These are phyloP conservation scores for Anaspis maculata DNA, from an alignment of 2,888 invertebrate genomes.

Conservation along the genomic window DNA sequence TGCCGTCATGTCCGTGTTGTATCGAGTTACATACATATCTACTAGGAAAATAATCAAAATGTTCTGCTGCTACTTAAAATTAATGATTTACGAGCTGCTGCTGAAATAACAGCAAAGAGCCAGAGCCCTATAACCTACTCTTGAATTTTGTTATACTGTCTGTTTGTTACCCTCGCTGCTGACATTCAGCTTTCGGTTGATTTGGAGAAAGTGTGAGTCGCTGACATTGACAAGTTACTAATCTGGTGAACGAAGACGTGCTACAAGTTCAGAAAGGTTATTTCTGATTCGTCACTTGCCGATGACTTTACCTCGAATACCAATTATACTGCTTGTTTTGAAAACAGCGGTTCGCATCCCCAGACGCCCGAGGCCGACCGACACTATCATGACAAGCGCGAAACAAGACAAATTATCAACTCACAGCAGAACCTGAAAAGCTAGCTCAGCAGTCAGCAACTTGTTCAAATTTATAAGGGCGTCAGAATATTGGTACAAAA, in stretches of 20 bases:
- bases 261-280: slow-evolving; percentile 18
- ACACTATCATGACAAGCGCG: slow-evolving; percentile 21
- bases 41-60: slow-evolving; percentile 10
- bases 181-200: too few relatives aligned
- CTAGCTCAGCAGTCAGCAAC: too few relatives aligned
- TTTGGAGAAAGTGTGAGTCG: slow-evolving; percentile 5
- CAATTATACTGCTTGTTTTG: slow-evolving; percentile 21
- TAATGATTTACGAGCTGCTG: slow-evolving; percentile 5
- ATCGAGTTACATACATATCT: slow-evolving; percentile 4
- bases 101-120: too few relatives aligned
- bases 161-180: too few relatives aligned
- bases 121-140: too few relatives aligned
- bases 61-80: too few relatives aligned
- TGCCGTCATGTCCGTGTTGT: slow-evolving; percentile 20
- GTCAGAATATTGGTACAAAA: too few relatives aligned
- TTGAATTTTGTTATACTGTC: too few relatives aligned
- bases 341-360: slow-evolving; percentile 17
- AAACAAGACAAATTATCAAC: slow-evolving; percentile 30
- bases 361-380: slow-evolving; percentile 10
- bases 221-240: slow-evolving; percentile 23
- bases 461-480: too few relatives aligned
- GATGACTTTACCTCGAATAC: slow-evolving; percentile 10
- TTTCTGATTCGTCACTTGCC: slow-evolving; percentile 15
- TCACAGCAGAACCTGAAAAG: too few relatives aligned
- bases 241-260: slow-evolving; percentile 14